Conservation (phyloP, 2,888 invertebrate species). For the Orthosia cruda region DNA sequence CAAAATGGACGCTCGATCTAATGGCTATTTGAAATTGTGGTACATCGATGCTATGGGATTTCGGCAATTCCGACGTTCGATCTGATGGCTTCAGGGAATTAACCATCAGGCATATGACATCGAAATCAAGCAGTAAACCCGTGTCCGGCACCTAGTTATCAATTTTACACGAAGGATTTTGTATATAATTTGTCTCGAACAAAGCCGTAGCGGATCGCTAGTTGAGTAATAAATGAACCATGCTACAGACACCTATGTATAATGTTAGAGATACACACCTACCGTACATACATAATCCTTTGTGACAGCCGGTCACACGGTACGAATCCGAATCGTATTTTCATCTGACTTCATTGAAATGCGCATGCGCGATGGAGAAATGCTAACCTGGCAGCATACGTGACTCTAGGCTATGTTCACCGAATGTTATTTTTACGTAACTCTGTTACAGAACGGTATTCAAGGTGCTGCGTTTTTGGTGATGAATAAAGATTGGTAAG, state of each 20-base stretch:
- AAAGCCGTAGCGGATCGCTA: too few relatives aligned
- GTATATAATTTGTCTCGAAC: too few relatives aligned
- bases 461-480: slow-evolving; percentile 30
- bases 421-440: slow-evolving; percentile 43
- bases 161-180: too few relatives aligned
- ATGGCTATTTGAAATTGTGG: too few relatives aligned
- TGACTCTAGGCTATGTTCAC: slow-evolving; percentile 2
- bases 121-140: too few relatives aligned
- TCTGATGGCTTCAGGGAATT: too few relatives aligned
- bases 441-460: slow-evolving; percentile 15
- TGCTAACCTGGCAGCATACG: slow-evolving; percentile 24
- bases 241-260: neutral
- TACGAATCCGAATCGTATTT: slow-evolving; percentile 48
- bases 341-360: slow-evolving; percentile 53
- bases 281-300: slow-evolving; percentile 20
- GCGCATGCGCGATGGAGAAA: slow-evolving; percentile 39
- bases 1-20: too few relatives aligned
- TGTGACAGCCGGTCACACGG: slow-evolving; percentile 10
- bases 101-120: too few relatives aligned
- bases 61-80: too few relatives aligned
- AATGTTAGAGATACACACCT: slow-evolving; percentile 11
- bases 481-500: slow-evolving; percentile 15
- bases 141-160: too few relatives aligned
- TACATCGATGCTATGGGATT: too few relatives aligned
- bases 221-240: slow-evolving; percentile 22